These are phyloP conservation scores for Apodemia duryi DNA, from an alignment of 2,888 invertebrate genomes.

Conservation along the genomic window DNA sequence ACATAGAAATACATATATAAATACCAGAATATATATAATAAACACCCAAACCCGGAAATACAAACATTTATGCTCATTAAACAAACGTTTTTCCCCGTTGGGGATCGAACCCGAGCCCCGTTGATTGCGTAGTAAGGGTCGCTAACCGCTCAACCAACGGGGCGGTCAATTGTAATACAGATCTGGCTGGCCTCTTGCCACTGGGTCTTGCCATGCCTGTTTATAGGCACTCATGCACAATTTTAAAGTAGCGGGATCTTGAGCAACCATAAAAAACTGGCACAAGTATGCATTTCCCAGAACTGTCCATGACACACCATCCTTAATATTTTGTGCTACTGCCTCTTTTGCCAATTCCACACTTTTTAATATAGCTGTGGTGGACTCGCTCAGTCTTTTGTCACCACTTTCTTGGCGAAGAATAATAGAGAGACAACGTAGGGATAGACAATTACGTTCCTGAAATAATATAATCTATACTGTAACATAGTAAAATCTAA, in stretches of 20 bases:
- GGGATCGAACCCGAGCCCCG: too few species aligned
- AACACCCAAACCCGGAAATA: too few species aligned
- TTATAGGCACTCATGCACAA: constrained; percentile 88
- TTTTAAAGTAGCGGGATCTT: constrained; percentile 85
- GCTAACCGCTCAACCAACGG: too few species aligned
- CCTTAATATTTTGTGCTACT: constrained; percentile 85
- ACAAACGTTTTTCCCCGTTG: too few species aligned
- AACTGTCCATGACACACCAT: constrained; percentile 91
- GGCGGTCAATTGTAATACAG: constrained; percentile 91
- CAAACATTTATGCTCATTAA: too few species aligned
- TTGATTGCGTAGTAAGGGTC: too few species aligned
- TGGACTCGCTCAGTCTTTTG: constrained; percentile 68
- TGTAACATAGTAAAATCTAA: too few species aligned
- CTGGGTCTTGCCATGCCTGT: constrained; percentile 86
- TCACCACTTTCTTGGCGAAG: constrained; percentile 81
- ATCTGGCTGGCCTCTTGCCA: constrained; percentile 86
- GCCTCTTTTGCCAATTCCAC: constrained; percentile 90
- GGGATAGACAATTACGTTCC: constrained; percentile 86
- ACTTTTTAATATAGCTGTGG: constrained; percentile 83
- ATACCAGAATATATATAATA: too few species aligned
- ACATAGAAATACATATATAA: too few species aligned
- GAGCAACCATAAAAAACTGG: constrained; percentile 86
- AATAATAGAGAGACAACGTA: constrained; percentile 90
- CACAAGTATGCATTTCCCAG: constrained; percentile 92
- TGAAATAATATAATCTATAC: constrained; percentile 44